phyloP scores from a whole-genome alignment of 64 coral and sea anemone genomes.

The Platygyra sinensis region DNA sequence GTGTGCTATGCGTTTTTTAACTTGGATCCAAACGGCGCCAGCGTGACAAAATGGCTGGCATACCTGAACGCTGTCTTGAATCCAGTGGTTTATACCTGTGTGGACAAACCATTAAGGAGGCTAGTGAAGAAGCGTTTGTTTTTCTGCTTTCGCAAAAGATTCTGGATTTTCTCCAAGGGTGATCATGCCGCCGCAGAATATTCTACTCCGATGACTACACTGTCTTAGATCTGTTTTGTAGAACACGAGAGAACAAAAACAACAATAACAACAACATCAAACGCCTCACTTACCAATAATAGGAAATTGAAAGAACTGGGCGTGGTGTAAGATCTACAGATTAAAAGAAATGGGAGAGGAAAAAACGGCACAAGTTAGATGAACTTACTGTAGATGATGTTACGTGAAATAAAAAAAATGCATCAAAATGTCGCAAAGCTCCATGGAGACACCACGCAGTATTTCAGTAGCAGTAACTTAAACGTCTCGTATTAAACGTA shows the following conservation, averaged over 20 bases:
- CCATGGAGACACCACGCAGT: too few relatives aligned
- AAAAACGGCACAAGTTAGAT: too few relatives aligned
- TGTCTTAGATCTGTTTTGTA: not conserved
- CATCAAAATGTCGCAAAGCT: too few relatives aligned
- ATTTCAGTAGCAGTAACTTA: too few relatives aligned
- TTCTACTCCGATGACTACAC: not conserved
- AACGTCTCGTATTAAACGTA: too few relatives aligned
- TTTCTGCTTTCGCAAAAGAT: not conserved
- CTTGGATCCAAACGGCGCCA: slow-evolving; percentile 47
- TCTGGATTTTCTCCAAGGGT: not conserved
- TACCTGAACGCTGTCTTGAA: slow-evolving; percentile 84
- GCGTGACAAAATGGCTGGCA: slow-evolving; percentile 79
- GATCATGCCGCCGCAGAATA: not conserved
- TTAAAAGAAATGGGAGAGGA: too few relatives aligned
- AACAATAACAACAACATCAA: not conserved
- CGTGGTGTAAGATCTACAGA: too few relatives aligned
- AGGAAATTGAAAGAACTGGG: too few relatives aligned
- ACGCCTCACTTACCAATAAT: too few relatives aligned
- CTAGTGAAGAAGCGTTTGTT: slow-evolving; percentile 42
- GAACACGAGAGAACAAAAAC: too few relatives aligned
- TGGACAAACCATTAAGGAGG: slow-evolving; percentile 77
- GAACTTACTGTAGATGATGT: too few relatives aligned
- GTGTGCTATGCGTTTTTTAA: slow-evolving; percentile 44
- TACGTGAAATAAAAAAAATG: too few relatives aligned
- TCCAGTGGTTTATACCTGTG: slow-evolving; percentile 79